phyloP scores from a whole-genome alignment of 2,113 vertebrate species.

The Alethe diademata region DNA sequence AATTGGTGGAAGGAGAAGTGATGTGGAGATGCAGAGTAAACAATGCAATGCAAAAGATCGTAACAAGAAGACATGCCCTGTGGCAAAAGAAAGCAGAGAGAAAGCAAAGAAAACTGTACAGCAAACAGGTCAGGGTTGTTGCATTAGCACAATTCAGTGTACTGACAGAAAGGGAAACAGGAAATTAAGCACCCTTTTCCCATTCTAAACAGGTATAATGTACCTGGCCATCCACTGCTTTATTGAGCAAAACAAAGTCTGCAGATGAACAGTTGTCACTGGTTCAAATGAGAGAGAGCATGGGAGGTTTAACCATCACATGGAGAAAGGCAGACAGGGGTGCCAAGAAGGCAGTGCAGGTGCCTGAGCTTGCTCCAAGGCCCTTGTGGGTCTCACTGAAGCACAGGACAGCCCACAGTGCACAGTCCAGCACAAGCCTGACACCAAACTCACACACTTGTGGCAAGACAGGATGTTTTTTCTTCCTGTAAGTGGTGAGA shows the following conservation, averaged over 20 bases:
- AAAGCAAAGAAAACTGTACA: neutral
- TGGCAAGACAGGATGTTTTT: neutral
- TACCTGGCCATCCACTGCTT: neutral
- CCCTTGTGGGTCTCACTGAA: accelerated
- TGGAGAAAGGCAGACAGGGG: neutral
- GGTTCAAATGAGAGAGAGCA: neutral
- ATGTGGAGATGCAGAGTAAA: neutral
- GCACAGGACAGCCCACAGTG: accelerated
- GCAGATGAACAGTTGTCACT: neutral
- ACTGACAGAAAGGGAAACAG: neutral
- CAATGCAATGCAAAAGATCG: neutral
- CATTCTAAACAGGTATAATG: neutral
- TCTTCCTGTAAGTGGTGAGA: neutral
- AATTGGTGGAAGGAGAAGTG: neutral
- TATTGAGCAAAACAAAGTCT: neutral
- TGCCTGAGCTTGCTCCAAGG: neutral
- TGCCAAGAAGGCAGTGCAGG: neutral
- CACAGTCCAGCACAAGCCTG: neutral
- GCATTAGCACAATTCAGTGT: neutral
- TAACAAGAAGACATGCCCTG: neutral
- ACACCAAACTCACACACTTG: neutral
- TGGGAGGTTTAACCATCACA: neutral
- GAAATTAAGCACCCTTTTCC: neutral
- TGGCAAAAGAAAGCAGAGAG: neutral
- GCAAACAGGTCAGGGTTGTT: neutral